Base-by-base conservation (phyloP, 2,888 invertebrate genomes). In the Marronus borbonicus region DNA sequence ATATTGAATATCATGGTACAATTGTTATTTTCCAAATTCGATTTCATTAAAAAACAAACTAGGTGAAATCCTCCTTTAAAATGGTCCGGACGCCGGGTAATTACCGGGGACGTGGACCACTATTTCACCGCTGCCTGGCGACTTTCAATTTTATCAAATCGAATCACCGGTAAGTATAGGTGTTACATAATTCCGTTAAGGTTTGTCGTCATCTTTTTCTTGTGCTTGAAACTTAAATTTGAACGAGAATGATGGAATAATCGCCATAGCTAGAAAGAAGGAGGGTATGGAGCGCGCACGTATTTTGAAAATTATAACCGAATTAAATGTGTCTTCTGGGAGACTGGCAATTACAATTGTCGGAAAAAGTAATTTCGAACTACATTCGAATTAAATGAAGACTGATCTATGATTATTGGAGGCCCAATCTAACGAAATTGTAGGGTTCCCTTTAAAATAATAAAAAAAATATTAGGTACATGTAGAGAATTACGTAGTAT, bases 351-450 rank as follows among this genome's bases (percentile, higher is more conserved):
- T 79, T 81, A 81, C 76, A 80, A 78, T 72, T 62, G 68, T 80
- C 76, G 75, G 70, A 50, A 80, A 79, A 79, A 60, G 50, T 78
- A 77, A 81, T 80, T 74, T 80, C 78, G 72, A 77, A 79, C 68
- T 75, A 69, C 78, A 77, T 78, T 69, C 68, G 78, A 76, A 64
- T 60, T 80, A 64, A 76, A 74, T 60, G 60, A 44, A 77, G 79
- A 78, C 80, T 44, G 44, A 44, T 44, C 80, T 80, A 81, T 80
- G 65, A 80, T 82, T 75, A 82, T 81, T 80, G 81, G 74, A 80
- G 28, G 28, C 31, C 3, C 24, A 68, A 68, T 68, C 49, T 8
- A 50, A 50, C 50, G 55, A 82, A 83, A 83, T 83, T 79, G 81
- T 77, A 81, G 82, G 81, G 79, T 83, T 78, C 65, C 2, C 12